Base-by-base conservation (phyloP, 2,888 invertebrate genomes). In the Melinaea marsaeus region DNA sequence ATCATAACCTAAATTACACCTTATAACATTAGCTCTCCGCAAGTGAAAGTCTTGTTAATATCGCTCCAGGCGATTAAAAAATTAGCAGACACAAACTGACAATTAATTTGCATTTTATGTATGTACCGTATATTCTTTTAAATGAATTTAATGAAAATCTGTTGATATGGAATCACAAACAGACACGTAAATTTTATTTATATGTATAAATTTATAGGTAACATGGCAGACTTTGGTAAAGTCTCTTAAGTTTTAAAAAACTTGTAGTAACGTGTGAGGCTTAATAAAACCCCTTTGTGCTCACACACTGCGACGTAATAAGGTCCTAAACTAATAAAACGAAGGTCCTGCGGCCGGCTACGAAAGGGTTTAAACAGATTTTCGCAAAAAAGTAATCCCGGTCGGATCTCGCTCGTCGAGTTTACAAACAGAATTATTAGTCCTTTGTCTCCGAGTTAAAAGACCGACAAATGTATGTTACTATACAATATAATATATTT, bases 241-340 rank as follows among this genome's bases (percentile, higher is more conserved):
- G 37, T 37, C 42, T 47, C 45, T 37, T 45, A 33, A 55, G 37
- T 58, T 58, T 57, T 33, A 60, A 67, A 65, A 70, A 69, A 67
- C 72, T 60, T 61, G 60, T 64, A 65, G 61, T 60, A 72, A 63
- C 61, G 61, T 63, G 78, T 78, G 77, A 77, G 79, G 77, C 78
- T 78, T 81, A 82, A 83, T 84, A 84, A 82, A 84, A 80, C 78
- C 77, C 77, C 83, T 84, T 84, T 84, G 81, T 79, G 82, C 79
- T 78, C 80, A 79, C 80, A 81, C 77, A 75, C 79, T 76, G 79
- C 77, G 74, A 76, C 78, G 79, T 84, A 86, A 86, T 86, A 83
- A 85, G 85, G 83, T 82, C 87, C 87, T 88, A 88, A 88, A 84
- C 86, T 88, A 88, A 88, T 88, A 88, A 82, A 81, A 77, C 74